A percentile compares a stretch with the other conserved stretches of the same genome.
These are phyloP conservation scores for Okamejei kenojei DNA, from an alignment of 2,797 vertebrate genomes.

Conservation along the genomic window DNA sequence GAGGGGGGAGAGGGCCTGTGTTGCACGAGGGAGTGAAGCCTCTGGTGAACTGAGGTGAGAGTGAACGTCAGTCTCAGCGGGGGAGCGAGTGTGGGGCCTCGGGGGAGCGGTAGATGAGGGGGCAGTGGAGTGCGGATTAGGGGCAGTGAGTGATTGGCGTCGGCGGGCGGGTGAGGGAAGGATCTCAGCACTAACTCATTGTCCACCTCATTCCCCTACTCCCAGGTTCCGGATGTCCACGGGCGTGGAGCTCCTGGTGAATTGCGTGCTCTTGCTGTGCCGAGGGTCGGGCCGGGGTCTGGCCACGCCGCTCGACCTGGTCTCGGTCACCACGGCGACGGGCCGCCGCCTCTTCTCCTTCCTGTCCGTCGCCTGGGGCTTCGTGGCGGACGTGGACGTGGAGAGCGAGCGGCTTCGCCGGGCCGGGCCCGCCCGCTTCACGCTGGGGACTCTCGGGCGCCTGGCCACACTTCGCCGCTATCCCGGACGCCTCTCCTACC, in stretches of 20 bases:
- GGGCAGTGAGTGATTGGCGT: too few relatives aligned
- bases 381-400: constrained; percentile 86
- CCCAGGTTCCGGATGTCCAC: constrained; percentile 78
- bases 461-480: constrained; percentile 80
- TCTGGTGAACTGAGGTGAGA: too few relatives aligned
- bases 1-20: too few relatives aligned
- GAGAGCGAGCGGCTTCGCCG: constrained; percentile 84
- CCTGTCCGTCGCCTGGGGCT: constrained; percentile 88
- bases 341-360: constrained; percentile 75
- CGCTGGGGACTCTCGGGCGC: constrained; percentile 74
- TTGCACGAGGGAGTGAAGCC: too few relatives aligned
- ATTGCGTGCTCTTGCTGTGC: constrained; percentile 82
- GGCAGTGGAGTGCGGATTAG: too few relatives aligned
- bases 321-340: constrained; percentile 72
- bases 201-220: constrained; percentile 39
- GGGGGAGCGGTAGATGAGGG: too few relatives aligned
- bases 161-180: too few relatives aligned
- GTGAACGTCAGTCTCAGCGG: too few relatives aligned
- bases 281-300: constrained; percentile 55
- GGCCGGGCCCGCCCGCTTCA: constrained; percentile 79
- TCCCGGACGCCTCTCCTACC: constrained; percentile 78
- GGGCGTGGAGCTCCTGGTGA: constrained; percentile 78
- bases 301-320: constrained; percentile 73
- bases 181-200: not conserved
- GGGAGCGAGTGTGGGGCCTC: too few relatives aligned